Percentiles rank a stretch among this genome's conserved stretches.
Conservation (phyloP, 2,113 vertebrate genomes). For the Austrofundulus limnaeus region DNA sequence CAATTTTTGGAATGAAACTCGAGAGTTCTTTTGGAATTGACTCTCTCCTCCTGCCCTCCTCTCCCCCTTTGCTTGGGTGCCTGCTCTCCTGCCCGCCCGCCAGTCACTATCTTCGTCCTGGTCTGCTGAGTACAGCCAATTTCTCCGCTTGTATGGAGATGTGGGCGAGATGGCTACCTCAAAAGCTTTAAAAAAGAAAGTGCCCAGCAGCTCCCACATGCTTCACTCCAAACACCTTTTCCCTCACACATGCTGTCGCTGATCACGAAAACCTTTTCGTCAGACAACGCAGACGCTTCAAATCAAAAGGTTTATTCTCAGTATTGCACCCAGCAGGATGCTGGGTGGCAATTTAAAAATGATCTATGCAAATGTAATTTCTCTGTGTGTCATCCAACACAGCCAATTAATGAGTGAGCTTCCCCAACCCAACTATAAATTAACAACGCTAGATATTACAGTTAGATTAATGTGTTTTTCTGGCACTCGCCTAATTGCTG, state of each 20-base stretch:
- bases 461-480: constrained; percentile 82
- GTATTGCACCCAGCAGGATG: constrained; percentile 65
- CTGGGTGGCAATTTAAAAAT: constrained; percentile 77
- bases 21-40: constrained; percentile 66
- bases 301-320: constrained; percentile 58
- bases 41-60: constrained; percentile 17
- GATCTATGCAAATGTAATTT: constrained; percentile 81
- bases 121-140: constrained; percentile 72
- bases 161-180: constrained; percentile 52
- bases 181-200: constrained; percentile 29
- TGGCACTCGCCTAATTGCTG: constrained; percentile 78
- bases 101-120: constrained; percentile 61
- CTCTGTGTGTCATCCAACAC: constrained; percentile 76
- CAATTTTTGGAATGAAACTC: constrained; percentile 71
- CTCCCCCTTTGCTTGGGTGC: constrained; percentile 20
- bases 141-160: constrained; percentile 64
- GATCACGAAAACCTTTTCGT: constrained; percentile 51
- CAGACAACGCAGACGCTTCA: constrained; percentile 50
- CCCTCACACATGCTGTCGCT: constrained; percentile 24
- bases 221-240: constrained; percentile 45
- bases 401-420: constrained; percentile 80
- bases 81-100: constrained; percentile 31
- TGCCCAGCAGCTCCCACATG: constrained; percentile 22
- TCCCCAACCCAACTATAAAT: constrained; percentile 76
- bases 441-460: constrained; percentile 78